phyloP scores from a whole-genome alignment of 2,888 invertebrate species.

The Microctonus brassicae region DNA sequence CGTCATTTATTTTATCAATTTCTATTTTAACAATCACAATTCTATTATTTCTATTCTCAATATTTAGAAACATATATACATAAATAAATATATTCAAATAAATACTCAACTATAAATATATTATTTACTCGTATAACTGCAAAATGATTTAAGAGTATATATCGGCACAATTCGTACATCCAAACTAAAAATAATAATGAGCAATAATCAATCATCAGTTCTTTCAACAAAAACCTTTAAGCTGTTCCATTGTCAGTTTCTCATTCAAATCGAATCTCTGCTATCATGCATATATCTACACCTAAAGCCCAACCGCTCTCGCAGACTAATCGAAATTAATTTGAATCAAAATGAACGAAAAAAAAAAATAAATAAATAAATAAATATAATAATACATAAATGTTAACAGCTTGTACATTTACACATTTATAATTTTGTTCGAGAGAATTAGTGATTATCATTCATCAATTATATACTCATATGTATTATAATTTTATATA shows the following conservation, averaged over 20 bases:
- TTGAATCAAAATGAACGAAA: constrained; percentile 1
- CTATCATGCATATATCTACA: constrained; percentile 19
- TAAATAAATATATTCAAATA: too few relatives aligned
- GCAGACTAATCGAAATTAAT: constrained; percentile 47
- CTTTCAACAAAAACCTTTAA: constrained; percentile 44
- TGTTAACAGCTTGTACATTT: background rate
- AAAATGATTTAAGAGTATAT: constrained; percentile 35
- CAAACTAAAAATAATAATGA: constrained; percentile 25
- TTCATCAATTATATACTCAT: background rate
- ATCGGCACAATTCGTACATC: constrained; percentile 33
- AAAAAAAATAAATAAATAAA: background rate
- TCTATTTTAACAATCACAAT: too few relatives aligned
- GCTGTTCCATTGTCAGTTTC: constrained; percentile 45
- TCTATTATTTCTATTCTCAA: too few relatives aligned
- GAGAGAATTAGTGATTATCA: background rate
- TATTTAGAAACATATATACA: too few relatives aligned
- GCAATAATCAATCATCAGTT: constrained; percentile 46
- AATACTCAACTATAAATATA: too few relatives aligned
- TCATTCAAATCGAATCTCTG: constrained; percentile 37
- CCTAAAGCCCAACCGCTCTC: constrained; percentile 15
- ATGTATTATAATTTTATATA: background rate
- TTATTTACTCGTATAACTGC: constrained; percentile 3
- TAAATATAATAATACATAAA: background rate
- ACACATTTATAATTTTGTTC: background rate
- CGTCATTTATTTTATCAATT: too few relatives aligned